Evolutionary conservation across 2,888 invertebrate genomes (phyloP), one percentile per base, ranked within the genome.

Genomic region (Brachyptera risi): DNA sequence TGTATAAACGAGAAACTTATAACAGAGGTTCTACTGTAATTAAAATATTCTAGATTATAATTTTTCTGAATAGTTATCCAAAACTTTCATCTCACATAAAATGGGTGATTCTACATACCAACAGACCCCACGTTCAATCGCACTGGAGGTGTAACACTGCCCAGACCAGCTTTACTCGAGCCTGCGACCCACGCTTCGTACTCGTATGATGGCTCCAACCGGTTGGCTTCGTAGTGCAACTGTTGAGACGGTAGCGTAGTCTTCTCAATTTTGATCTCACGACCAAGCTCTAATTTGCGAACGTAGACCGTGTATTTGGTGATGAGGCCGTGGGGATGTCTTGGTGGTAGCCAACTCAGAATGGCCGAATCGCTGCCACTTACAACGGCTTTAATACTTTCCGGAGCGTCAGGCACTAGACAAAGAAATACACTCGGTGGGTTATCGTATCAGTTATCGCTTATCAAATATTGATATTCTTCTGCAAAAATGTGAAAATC

Each of bases 341-440:
- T 71, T 2, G 86, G 86, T n/a, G 83, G 81, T 63, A 82, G 72
- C 86, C 86, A 86, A 61, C 83, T 81, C 35, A 85, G 80, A 61
- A 84, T 77, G 19, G 84, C 80, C 11, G 82, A 78, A 49, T 79
- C 79, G 65, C 80, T 78, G 35, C 82, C 81, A 65, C 80, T 80
- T 1, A 80, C 78, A 17, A 84, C 76, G 1, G 83, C 81, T 69
- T 85, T 86, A 1, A 86, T 79, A 60, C 79, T 79, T 62, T 83
- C 81, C 1, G 85, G 86, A 15, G 82, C 77, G 66, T 81, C 83
- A 44, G 82, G 82, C 65, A 80, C 82, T 83, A 67, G 15, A 65
- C 65, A 35, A 17, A 38, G 61, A 56, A 31, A 38, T 15, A 38
- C 40, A 38, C n/a, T n/a, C n/a, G n/a, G n/a, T n/a, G n/a, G n/a